phyloP scores from a whole-genome alignment of 1,140 invertebrate genomes.

The Brachionus calyciflorus region DNA sequence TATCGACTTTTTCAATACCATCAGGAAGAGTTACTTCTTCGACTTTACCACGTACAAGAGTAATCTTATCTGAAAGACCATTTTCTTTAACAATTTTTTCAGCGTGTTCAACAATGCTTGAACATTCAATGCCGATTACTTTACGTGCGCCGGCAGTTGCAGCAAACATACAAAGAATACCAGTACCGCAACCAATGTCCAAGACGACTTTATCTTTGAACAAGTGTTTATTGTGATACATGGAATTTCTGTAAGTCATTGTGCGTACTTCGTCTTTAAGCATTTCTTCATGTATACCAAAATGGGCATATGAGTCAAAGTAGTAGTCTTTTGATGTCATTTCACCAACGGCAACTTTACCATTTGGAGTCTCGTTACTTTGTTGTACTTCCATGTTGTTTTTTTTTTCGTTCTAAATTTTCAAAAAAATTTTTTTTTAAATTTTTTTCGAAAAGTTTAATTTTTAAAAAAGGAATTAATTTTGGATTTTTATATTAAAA shows the following conservation, averaged over 20 bases:
- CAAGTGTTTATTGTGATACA: slow-evolving; percentile 95
- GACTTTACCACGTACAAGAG: slow-evolving; percentile 90
- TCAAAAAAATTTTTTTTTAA: background rate
- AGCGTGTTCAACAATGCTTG: slow-evolving; percentile 65
- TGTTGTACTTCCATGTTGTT: slow-evolving; percentile 1
- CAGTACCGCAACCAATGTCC: slow-evolving; percentile 96
- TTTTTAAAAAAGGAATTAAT: too few relatives aligned
- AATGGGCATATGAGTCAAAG: slow-evolving; percentile 98
- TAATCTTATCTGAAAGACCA: slow-evolving; percentile 68
- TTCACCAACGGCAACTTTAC: slow-evolving; percentile 18
- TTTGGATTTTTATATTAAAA: too few relatives aligned
- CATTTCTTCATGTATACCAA: slow-evolving; percentile 99
- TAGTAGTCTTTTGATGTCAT: slow-evolving; percentile 69
- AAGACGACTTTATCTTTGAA: slow-evolving; percentile 80
- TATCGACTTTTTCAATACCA: slow-evolving; percentile 81
- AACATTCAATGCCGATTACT: slow-evolving; percentile 79
- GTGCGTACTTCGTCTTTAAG: slow-evolving; percentile 98
- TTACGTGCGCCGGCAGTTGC: slow-evolving; percentile 93
- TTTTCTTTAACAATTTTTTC: slow-evolving; percentile 65
- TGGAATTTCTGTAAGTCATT: slow-evolving; percentile 93
- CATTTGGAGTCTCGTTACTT: background rate
- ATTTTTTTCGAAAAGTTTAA: too few relatives aligned
- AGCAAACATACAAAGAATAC: slow-evolving; percentile 99
- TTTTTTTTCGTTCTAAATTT: background rate
- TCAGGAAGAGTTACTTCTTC: slow-evolving; percentile 79